Base-by-base conservation (phyloP, 2,888 invertebrate species). In the Drosophila seclusa region DNA sequence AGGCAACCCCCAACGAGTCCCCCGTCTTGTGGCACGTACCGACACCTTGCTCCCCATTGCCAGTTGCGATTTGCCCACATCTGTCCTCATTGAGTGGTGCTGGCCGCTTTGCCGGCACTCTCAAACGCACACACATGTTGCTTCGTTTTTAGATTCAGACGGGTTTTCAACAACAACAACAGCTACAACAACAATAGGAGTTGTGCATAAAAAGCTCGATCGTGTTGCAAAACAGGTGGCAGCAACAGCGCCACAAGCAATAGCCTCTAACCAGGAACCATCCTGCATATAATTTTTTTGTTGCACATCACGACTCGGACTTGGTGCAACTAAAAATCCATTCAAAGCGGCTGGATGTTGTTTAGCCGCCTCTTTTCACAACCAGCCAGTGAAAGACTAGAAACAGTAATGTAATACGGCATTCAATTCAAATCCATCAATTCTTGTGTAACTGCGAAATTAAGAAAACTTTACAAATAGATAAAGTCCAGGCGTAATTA, bases 71-170 rank as follows among this genome's bases (percentile, higher is more conserved):
- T 80, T 72, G 68, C 68, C 66, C 69, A 61, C 81, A 83, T 83
- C 74, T 85, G 86, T 85, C 73, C 76, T 73, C 79, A 83, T 86
- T 83, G 78, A 80, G 73, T 69, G 84, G 71, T 69, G 89, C 73
- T 80, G 73, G 80, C 77, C 68, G 73, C 55, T 76, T 76, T 84
- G 87, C 87, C 84, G 87, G 89, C 79, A 80, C 76, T 86, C 73
- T 87, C 70, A 78, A 76, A 87, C 78, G 74, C 86, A 89, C 90
- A 55, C 55, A 86, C 85, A 86, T 86, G 90, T 86, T 86, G 88
- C 90, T 82, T 86, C 88, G 77, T 36, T 89, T 83, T 87, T 84
- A 85, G 89, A 89, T 87, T 84, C 80, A 87, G 89, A 85, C 85
- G 85, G 79, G 87, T 83, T 88, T 82, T 69, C 50, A 50, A 21